Evolutionary conservation across 1,140 invertebrate species (phyloP).

Genomic region (Panagrolaimus sp.): DNA sequence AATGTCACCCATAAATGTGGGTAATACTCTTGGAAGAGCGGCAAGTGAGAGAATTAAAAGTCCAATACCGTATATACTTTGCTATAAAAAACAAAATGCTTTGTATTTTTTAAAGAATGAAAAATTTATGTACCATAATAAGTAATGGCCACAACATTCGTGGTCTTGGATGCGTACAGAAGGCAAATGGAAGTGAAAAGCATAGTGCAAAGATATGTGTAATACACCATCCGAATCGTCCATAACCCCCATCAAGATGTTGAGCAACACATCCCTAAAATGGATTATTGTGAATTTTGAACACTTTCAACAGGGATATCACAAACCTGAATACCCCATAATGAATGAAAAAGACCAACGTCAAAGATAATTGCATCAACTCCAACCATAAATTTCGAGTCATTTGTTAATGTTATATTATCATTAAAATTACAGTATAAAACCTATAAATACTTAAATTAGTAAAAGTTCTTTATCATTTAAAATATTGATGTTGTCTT

Average conservation of each 20-base stretch:
- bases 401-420: slow-evolving; percentile 34
- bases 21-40: slow-evolving; percentile 48
- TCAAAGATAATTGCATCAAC: slow-evolving; percentile 58
- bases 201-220: slow-evolving; percentile 46
- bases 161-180: slow-evolving; percentile 47
- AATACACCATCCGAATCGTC: slow-evolving; percentile 50
- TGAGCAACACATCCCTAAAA: slow-evolving; percentile 50
- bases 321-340: slow-evolving; percentile 42
- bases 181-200: slow-evolving; percentile 51
- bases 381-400: slow-evolving; percentile 34
- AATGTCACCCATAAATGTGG: slow-evolving; percentile 52
- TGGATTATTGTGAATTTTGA: not conserved
- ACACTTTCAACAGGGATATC: slow-evolving; percentile 22
- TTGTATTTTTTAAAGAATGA: not conserved
- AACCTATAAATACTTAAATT: slow-evolving; percentile 36
- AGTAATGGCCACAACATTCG: slow-evolving; percentile 50
- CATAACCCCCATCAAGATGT: slow-evolving; percentile 54
- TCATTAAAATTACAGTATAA: slow-evolving; percentile 50
- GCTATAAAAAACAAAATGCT: slow-evolving; percentile 37
- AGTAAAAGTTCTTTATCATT: not conserved
- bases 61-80: slow-evolving; percentile 55
- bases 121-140: slow-evolving; percentile 43
- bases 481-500: not conserved
- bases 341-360: slow-evolving; percentile 51
- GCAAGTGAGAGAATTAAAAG: slow-evolving; percentile 51